Evolutionary conservation across 1,140 invertebrate genomes (phyloP), one percentile per base, ranked within the genome.

Genomic region (Oedothorax gibbosus): DNA sequence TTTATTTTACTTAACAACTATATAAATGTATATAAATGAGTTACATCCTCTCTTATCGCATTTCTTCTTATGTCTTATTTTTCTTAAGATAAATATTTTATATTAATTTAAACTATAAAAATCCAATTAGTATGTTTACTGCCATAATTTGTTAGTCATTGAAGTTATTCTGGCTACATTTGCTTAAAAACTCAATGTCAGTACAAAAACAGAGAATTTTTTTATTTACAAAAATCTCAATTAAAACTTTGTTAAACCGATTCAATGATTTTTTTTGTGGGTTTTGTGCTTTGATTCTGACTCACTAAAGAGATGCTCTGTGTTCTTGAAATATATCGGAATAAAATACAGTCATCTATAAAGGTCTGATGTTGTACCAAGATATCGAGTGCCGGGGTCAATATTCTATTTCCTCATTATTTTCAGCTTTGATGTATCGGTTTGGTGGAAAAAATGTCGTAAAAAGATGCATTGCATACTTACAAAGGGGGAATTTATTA

Each of bases 331-430:
- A 66, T 66, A 79, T 79, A 79, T 79, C 77, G 77, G 68, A 79
- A 79, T 79, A 79, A 79, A 79, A 79, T 79, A 18, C 77, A 79
- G 35, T 68, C 77, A 68, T 66, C 62, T 56, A 66, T 54, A 56
- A 66, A 53, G 18, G 68, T 79, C 64, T 35, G 7, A 14, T 9
- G 60, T 54, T 8, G 5, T 12, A 15, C 10, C 51, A 56, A 18
- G 75, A 77, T 77, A 77, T 77, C 75, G 75, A 77, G 57, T 77
- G 60, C n/a, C 18, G 56, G 57, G n/a, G 77, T 79, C 77, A 79
- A 79, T 79, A 79, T 79, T 79, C 77, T 79, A 79, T 79, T 79
- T 79, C 68, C 77, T 79, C 77, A 79, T 79, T 79, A 79, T 79
- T 79, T 79, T 18, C 77, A 79, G 51, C 64, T 79, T 79, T 79